Percentiles rank a stretch among this genome's conserved stretches.
Conservation (phyloP, 2,888 invertebrate genomes). For the Tachystola acroxantha region DNA sequence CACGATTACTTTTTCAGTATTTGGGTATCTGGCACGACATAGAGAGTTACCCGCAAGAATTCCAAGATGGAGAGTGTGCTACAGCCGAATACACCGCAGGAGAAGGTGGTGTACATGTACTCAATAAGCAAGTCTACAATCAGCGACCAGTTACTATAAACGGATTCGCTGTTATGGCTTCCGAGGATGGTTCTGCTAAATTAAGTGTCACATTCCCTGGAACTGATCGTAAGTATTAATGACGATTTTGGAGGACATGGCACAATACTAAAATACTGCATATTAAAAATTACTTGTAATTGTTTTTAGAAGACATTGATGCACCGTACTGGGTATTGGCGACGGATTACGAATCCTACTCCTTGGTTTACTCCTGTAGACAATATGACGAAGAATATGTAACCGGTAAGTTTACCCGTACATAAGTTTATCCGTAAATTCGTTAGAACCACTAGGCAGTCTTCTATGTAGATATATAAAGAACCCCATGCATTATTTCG, state of each 20-base stretch:
- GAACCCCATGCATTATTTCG: too few species aligned
- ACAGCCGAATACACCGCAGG: conserved; percentile 38
- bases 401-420: conserved; percentile 28
- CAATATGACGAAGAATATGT: conserved; percentile 33
- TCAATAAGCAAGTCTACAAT: conserved; percentile 24
- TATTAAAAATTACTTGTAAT: too few species aligned
- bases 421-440: too few species aligned
- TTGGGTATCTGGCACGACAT: conserved; percentile 18
- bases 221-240: conserved; percentile 71
- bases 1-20: too few species aligned
- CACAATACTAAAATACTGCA: too few species aligned
- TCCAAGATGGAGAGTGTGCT: conserved; percentile 37
- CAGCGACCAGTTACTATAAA: conserved; percentile 57
- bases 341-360: conserved; percentile 77
- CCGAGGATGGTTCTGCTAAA: conserved; percentile 41
- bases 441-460: too few species aligned
- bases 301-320: conserved; percentile 25
- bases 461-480: too few species aligned
- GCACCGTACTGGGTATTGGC: conserved; percentile 78
- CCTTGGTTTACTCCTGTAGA: conserved; percentile 80
- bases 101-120: conserved; percentile 14
- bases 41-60: conserved; percentile 26
- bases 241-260: too few species aligned
- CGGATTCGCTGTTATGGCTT: conserved; percentile 57
- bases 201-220: conserved; percentile 50